Percentiles rank a stretch among this genome's conserved stretches.
phyloP scores from a whole-genome alignment of 2,113 vertebrate species.

The Prionailurus viverrinus region DNA sequence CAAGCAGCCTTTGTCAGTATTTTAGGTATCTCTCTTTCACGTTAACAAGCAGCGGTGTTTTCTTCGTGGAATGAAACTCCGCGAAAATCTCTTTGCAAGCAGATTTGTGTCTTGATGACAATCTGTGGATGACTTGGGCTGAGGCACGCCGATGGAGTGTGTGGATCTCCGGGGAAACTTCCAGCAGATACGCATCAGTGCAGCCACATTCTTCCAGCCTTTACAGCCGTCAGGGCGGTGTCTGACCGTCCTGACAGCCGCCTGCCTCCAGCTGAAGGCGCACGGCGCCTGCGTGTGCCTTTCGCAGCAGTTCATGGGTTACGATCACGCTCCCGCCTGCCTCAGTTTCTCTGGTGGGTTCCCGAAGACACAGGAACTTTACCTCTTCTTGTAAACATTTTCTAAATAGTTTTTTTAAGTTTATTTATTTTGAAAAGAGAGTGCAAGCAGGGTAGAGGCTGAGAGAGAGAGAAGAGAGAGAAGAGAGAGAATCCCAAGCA shows the following conservation, averaged over 20 bases:
- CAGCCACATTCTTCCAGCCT: conserved; percentile 59
- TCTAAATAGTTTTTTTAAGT: too few species aligned
- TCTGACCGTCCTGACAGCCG: background rate
- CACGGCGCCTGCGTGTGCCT: background rate
- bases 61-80: conserved; percentile 69
- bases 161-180: conserved; percentile 64
- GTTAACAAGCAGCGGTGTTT: conserved; percentile 64
- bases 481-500: too few species aligned
- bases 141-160: conserved; percentile 51
- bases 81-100: conserved; percentile 78
- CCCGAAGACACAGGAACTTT: background rate
- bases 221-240: conserved; percentile 58
- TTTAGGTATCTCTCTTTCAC: conserved; percentile 55
- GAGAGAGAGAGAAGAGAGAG: too few species aligned
- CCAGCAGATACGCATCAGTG: conserved; percentile 65
- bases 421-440: too few species aligned
- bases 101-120: conserved; percentile 80
- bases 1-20: background rate
- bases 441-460: too few species aligned
- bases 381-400: too few species aligned
- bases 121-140: conserved; percentile 76
- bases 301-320: background rate
- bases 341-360: background rate
- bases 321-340: background rate
- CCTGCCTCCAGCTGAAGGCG: background rate